Conservation (phyloP, 2,797 vertebrate genomes). For the Bufotes viridis region DNA sequence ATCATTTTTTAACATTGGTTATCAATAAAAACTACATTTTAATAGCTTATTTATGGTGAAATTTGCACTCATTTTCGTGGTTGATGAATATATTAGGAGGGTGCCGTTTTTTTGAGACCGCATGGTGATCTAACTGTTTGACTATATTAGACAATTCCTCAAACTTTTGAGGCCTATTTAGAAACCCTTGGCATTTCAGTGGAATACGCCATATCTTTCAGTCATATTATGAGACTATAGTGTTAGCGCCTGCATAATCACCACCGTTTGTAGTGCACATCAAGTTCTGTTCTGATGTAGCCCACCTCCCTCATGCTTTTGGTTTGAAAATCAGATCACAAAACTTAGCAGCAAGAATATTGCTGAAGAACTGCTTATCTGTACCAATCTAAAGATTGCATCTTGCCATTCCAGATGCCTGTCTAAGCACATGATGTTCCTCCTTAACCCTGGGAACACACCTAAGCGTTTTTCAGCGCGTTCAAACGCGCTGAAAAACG, state of each 20-base stretch:
- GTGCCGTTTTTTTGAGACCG: too few species aligned
- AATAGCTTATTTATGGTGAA: too few species aligned
- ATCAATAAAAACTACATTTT: too few species aligned
- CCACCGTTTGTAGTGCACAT: neutral
- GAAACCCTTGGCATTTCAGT: neutral
- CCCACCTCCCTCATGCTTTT: neutral
- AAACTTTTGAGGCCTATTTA: neutral
- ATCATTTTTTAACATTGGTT: too few species aligned
- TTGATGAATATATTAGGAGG: too few species aligned
- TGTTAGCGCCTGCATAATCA: too few species aligned
- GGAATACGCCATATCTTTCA: neutral
- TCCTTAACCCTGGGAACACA: too few species aligned
- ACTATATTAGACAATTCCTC: too few species aligned
- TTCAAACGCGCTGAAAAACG: too few species aligned
- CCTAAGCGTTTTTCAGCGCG: too few species aligned
- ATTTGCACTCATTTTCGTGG: too few species aligned
- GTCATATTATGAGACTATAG: neutral
- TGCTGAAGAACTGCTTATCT: neutral
- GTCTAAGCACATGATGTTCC: conserved; percentile 28
- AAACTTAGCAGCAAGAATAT: neutral
- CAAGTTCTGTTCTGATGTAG: neutral
- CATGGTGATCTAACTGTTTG: too few species aligned
- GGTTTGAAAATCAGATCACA: neutral
- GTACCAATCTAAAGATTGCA: neutral
- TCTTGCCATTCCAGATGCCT: conserved; percentile 33